Conservation (phyloP, 2,113 vertebrate species). For the Dolichallabes microphthalmus region DNA sequence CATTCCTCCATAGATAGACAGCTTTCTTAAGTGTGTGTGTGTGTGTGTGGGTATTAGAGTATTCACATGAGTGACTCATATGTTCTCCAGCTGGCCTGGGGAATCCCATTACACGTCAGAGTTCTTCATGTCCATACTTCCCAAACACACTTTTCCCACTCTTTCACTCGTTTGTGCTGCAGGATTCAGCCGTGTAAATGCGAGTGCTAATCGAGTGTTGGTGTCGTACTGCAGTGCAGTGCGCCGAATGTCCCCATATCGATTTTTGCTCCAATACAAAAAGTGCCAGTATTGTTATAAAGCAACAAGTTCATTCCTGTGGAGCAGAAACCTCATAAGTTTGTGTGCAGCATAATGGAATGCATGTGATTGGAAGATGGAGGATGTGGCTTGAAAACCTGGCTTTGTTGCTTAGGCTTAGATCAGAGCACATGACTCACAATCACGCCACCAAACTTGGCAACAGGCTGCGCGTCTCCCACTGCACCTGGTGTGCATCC, state of each 20-base stretch:
- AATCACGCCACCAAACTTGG: constrained; percentile 38
- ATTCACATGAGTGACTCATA: not conserved
- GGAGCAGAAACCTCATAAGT: not conserved
- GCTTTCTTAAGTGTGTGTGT: not conserved
- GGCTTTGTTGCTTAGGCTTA: constrained; percentile 36
- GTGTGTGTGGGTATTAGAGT: not conserved
- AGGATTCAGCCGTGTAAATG: constrained; percentile 23
- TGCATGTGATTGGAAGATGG: not conserved
- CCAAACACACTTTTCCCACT: not conserved
- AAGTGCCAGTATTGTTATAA: not conserved
- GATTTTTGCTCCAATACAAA: not conserved
- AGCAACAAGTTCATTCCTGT: not conserved
- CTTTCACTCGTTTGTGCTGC: constrained; percentile 25
- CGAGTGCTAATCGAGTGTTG: not conserved
- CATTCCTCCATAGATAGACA: not conserved
- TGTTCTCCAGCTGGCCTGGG: constrained; percentile 46
- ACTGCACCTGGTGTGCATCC: constrained; percentile 48
- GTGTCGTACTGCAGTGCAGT: constrained; percentile 17
- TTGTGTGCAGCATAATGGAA: constrained; percentile 3
- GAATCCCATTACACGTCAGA: constrained; percentile 12
- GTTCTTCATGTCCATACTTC: not conserved
- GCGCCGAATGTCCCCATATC: not conserved
- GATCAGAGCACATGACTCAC: constrained; percentile 41
- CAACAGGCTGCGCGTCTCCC: constrained; percentile 24
- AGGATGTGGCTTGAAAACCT: constrained; percentile 26